A percentile compares a stretch with the other conserved stretches of the same genome.
phyloP scores from a whole-genome alignment of 2,113 vertebrate species.

The Corythoichthys intestinalis region DNA sequence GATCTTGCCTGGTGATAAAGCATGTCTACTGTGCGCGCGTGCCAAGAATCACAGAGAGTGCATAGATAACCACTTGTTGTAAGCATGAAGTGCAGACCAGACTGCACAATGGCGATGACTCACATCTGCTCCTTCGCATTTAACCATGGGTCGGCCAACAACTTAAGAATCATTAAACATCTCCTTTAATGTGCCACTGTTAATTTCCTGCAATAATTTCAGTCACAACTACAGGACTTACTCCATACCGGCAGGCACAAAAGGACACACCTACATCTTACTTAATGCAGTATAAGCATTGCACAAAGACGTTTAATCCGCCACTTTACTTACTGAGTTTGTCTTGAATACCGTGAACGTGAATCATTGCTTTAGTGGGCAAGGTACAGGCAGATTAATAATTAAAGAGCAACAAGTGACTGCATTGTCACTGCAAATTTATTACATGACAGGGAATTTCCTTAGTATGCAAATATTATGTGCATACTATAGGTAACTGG shows the following conservation, averaged over 20 bases:
- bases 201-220: constrained; percentile 21
- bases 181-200: constrained; percentile 15
- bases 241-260: constrained; percentile 9
- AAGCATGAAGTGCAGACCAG: constrained; percentile 18
- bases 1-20: constrained; percentile 23
- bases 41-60: constrained; percentile 58
- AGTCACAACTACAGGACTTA: constrained; percentile 1
- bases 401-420: not conserved
- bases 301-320: constrained; percentile 30
- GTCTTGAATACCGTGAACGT: constrained; percentile 24
- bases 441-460: not conserved
- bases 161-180: constrained; percentile 41
- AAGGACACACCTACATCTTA: constrained; percentile 50
- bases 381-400: not conserved
- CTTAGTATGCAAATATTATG: not conserved
- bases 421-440: not conserved
- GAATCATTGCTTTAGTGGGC: constrained; percentile 24
- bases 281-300: constrained; percentile 28
- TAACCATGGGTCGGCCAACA: constrained; percentile 22
- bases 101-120: constrained; percentile 41
- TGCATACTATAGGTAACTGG: too few relatives aligned
- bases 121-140: constrained; percentile 17
- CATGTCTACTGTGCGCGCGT: constrained; percentile 12
- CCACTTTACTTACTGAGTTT: constrained; percentile 24
- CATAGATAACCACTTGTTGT: constrained; percentile 32